Base-by-base conservation (phyloP, 2,797 vertebrate species). In the Podargus strigoides region DNA sequence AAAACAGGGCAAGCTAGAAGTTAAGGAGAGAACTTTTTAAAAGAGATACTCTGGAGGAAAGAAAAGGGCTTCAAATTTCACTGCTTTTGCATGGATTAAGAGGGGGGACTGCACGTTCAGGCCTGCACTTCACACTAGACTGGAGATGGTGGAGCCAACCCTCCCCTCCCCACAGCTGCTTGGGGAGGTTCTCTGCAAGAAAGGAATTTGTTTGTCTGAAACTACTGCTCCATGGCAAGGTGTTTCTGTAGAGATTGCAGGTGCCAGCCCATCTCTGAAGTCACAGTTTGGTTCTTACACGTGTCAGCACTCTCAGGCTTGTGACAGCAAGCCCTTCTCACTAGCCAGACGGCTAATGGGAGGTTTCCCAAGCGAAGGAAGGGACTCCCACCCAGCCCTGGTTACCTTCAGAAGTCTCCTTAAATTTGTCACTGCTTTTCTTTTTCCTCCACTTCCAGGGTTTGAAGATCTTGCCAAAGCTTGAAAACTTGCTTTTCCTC, bases 361-460 rank as follows among this genome's bases (percentile, higher is more conserved):
- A 37, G 47, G 30, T 27, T 64, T 53, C 76, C 53, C 55, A 36
- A 34, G 52, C 0, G 0, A 21, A 80, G 44, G 23, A 83, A 72
- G 44, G 34, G 66, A 60, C 26, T 37, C 70, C 46, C 62, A 46
- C 21, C 42, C 60, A 53, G 49, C 14, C n/a, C 47, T 5, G 2
- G 7, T 28, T 5, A 99, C 99, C 99, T 99, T 99, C 99, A n/a
- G 99, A 99, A 30, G 99, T 99, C 97, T 99, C 99, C 97, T 99
- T 98, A 96, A 99, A 99, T 94, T 98, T 99, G 88, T 99, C 99
- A 37, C 99, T 99, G 98, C 98, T 99, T 98, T 99, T 99, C 98
- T 99, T 99, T 98, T 99, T 99, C 95, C 99, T 98, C 99, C 99
- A 99, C 96, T 99, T 99, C 99, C 99, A 99, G 13, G 99, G 99